Percentiles rank a stretch among this genome's conserved stretches.
phyloP scores from a whole-genome alignment of 2,797 vertebrate genomes.

The Psittacula derbiana region DNA sequence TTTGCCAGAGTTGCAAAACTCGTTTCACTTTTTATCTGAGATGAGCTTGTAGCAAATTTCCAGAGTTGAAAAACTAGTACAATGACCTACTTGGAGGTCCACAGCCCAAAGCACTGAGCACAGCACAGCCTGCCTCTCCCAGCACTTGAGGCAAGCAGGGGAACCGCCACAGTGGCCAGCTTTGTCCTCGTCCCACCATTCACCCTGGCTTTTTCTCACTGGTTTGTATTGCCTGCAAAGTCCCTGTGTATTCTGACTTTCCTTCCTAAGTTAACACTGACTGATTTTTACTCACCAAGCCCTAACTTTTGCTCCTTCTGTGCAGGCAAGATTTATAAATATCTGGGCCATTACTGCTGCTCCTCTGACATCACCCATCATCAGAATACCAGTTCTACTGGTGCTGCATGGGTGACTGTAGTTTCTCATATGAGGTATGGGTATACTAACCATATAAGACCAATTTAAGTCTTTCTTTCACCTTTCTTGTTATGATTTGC shows the following conservation, averaged over 20 bases:
- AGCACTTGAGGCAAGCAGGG: not conserved
- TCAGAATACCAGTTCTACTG: not conserved
- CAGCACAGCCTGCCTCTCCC: not conserved
- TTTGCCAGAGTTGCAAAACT: constrained; percentile 50
- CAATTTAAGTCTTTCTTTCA: not conserved
- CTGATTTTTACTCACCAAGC: not conserved
- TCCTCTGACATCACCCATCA: not conserved
- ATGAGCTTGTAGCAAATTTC: constrained; percentile 3
- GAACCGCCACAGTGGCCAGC: not conserved
- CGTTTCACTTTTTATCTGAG: constrained; percentile 48
- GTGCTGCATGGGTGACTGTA: not conserved
- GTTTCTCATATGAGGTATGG: not conserved
- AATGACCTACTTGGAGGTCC: not conserved
- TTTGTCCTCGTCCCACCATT: not conserved
- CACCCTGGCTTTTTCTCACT: not conserved
- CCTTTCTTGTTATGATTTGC: not conserved
- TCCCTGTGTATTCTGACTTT: not conserved
- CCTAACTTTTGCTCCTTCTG: not conserved
- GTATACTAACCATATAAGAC: not conserved
- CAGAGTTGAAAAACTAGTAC: not conserved
- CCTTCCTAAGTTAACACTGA: not conserved
- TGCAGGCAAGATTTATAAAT: not conserved
- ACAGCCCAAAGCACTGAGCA: not conserved
- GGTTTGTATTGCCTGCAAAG: not conserved
- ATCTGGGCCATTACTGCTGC: not conserved